phyloP scores from a whole-genome alignment of 2,113 vertebrate species.

The Symphodus melops region DNA sequence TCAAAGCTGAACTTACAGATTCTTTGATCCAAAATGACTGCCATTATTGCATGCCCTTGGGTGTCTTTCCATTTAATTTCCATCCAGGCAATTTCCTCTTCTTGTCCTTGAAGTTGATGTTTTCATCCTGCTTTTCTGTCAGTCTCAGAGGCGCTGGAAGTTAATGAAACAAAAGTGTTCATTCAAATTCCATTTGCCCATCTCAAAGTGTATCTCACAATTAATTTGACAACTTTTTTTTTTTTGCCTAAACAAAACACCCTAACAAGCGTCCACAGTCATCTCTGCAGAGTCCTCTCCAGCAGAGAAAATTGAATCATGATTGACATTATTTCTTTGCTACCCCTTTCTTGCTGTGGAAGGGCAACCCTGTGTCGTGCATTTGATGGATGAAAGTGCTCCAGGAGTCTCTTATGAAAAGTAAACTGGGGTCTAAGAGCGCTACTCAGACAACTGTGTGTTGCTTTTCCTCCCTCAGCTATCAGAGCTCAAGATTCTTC shows the following conservation, averaged over 20 bases:
- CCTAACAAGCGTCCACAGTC: conserved; percentile 25
- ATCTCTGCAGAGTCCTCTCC: conserved; percentile 21
- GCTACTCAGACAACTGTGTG: not conserved
- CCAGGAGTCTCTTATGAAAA: conserved; percentile 3
- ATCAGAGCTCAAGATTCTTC: conserved; percentile 8
- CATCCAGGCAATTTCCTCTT: conserved; percentile 1
- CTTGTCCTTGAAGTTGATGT: conserved; percentile 18
- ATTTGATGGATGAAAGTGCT: conserved; percentile 50
- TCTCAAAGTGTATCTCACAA: conserved; percentile 51
- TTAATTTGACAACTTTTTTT: conserved; percentile 43
- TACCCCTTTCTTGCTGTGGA: conserved; percentile 23
- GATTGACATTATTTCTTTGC: conserved; percentile 51
- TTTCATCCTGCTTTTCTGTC: conserved; percentile 33
- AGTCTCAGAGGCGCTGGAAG: conserved; percentile 43
- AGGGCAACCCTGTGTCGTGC: not conserved
- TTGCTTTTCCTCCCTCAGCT: conserved; percentile 1
- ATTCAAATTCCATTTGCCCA: conserved; percentile 69
- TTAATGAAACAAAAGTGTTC: conserved; percentile 70
- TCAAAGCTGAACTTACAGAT: too few species aligned
- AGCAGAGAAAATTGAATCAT: conserved; percentile 58
- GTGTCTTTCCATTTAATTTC: conserved; percentile 38
- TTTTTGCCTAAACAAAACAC: conserved; percentile 25
- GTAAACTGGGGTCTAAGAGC: conserved; percentile 18
- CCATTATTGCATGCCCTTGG: conserved; percentile 10
- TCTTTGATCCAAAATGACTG: too few species aligned